A percentile compares a stretch with the other conserved stretches of the same genome.
Conservation (phyloP, 2,888 invertebrate species). For the Tetrapedia diversipes region DNA sequence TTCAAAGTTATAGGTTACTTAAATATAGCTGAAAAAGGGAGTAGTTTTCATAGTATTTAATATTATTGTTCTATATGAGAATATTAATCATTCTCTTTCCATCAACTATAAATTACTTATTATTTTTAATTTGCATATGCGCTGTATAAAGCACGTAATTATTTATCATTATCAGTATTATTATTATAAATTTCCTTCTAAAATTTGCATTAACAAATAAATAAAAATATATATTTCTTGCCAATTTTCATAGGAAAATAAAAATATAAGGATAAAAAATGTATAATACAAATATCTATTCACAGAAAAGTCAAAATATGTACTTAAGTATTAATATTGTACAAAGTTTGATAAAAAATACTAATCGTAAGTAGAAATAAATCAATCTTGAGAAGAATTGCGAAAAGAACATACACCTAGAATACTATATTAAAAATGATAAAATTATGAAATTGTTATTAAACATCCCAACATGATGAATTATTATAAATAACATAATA, state of each 20-base stretch:
- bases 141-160: slow-evolving; percentile 54
- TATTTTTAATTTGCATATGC: slow-evolving; percentile 41
- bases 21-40: slow-evolving; percentile 48
- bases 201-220: slow-evolving; percentile 24
- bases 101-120: slow-evolving; percentile 52
- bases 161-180: slow-evolving; percentile 36
- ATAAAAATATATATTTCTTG: slow-evolving; percentile 37
- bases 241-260: slow-evolving; percentile 26
- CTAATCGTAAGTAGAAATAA: too few relatives aligned
- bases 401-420: neutral
- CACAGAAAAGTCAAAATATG: slow-evolving; percentile 29
- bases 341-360: slow-evolving; percentile 44
- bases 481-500: neutral
- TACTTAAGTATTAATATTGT: slow-evolving; percentile 42
- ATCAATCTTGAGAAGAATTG: too few relatives aligned
- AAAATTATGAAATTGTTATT: slow-evolving; percentile 4
- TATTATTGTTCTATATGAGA: slow-evolving; percentile 50
- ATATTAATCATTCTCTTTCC: slow-evolving; percentile 44
- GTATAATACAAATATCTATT: slow-evolving; percentile 47
- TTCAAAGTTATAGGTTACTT: slow-evolving; percentile 32
- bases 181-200: slow-evolving; percentile 28
- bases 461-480: neutral
- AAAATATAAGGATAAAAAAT: slow-evolving; percentile 39
- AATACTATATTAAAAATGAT: neutral
- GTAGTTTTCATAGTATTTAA: slow-evolving; percentile 45